Evolutionary conservation across 2,113 vertebrate species (phyloP).

Genomic region (Panthera uncia): DNA sequence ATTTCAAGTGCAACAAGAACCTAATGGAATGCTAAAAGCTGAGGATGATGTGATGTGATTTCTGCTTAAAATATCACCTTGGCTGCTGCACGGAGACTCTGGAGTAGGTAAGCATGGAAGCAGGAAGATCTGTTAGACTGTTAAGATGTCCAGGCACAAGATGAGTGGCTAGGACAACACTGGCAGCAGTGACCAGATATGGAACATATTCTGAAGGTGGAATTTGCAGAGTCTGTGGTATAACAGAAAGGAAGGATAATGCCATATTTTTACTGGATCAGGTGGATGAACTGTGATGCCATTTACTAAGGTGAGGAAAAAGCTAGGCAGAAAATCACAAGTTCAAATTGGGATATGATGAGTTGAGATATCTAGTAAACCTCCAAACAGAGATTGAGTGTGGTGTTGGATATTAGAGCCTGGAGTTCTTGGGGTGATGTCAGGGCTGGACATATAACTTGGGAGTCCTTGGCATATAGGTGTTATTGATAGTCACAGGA

Average conservation of each 20-base stretch:
- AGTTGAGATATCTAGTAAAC: background rate
- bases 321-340: background rate
- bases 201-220: background rate
- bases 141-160: background rate
- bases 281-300: background rate
- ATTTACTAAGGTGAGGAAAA: background rate
- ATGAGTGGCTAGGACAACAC: background rate
- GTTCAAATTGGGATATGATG: background rate
- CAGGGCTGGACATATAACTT: background rate
- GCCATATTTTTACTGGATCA: background rate
- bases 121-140: background rate
- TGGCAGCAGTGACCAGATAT: background rate
- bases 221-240: background rate
- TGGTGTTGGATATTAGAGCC: background rate
- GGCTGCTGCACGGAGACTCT: background rate
- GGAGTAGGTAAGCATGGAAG: background rate
- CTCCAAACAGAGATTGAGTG: background rate
- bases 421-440: background rate
- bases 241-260: background rate
- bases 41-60: background rate
- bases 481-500: background rate
- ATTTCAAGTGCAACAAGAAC: conserved; percentile 33
- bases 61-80: conserved; percentile 48
- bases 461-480: background rate
- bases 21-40: conserved; percentile 36